A percentile compares a stretch with the other conserved stretches of the same genome.
These are phyloP conservation scores for Pelecanoides urinatrix DNA, from an alignment of 2,113 vertebrate genomes.

Conservation along the genomic window DNA sequence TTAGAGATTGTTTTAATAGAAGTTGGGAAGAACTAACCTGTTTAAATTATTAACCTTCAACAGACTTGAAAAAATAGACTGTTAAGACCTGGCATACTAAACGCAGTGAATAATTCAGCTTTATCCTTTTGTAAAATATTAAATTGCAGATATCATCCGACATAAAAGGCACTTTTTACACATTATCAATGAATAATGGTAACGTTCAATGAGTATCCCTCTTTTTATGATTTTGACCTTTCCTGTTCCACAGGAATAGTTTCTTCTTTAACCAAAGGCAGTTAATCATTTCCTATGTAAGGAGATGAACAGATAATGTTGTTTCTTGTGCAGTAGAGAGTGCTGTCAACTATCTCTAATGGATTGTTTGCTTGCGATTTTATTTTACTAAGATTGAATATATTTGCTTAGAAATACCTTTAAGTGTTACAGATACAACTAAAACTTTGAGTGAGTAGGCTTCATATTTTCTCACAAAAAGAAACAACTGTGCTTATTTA, in stretches of 20 bases:
- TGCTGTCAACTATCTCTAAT: neutral
- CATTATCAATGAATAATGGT: neutral
- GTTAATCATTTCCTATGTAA: neutral
- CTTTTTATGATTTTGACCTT: neutral
- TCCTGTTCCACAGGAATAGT: neutral
- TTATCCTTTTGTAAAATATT: neutral
- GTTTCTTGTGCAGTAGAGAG: neutral
- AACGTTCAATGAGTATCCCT: neutral
- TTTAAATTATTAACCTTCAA: neutral
- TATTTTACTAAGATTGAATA: neutral
- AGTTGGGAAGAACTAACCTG: neutral
- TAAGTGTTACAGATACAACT: neutral
- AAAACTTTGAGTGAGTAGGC: neutral
- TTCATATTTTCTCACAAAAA: neutral
- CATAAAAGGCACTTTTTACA: neutral
- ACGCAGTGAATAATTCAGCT: neutral
- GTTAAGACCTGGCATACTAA: neutral
- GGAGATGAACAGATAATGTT: neutral
- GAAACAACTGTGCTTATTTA: neutral
- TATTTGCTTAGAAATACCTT: neutral
- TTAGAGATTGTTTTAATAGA: neutral
- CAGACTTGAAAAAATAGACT: neutral
- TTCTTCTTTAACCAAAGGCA: neutral
- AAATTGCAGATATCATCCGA: neutral
- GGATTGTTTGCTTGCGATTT: neutral